Conservation (phyloP, 2,888 invertebrate genomes). For the Chloromyia formosa region DNA sequence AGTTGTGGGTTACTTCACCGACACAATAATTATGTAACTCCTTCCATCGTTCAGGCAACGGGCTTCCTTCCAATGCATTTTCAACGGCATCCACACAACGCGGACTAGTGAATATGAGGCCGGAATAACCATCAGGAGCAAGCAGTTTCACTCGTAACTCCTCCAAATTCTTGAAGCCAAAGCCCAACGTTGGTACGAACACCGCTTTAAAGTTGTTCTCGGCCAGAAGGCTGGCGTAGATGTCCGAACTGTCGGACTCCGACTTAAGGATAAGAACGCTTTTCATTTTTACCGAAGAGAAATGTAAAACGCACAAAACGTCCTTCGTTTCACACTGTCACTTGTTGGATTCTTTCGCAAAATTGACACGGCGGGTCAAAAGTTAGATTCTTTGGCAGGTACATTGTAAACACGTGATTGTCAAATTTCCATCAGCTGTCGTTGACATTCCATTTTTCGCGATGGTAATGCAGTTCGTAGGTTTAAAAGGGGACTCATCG, state of each 20-base stretch:
- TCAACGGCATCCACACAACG: conserved; percentile 66
- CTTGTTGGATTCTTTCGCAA: conserved; percentile 6
- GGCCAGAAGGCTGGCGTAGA: conserved; percentile 64
- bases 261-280: conserved; percentile 63
- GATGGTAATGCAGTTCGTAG: no score
- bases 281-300: conserved; percentile 46
- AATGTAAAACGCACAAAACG: not conserved
- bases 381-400: not conserved
- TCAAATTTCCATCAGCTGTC: not conserved
- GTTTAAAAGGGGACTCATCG: no score
- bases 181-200: conserved; percentile 66
- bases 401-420: not conserved
- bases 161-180: conserved; percentile 66
- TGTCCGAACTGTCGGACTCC: conserved; percentile 64
- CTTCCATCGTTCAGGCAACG: conserved; percentile 63
- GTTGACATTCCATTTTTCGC: no score
- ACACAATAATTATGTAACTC: conserved; percentile 66
- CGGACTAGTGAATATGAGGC: conserved; percentile 68
- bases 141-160: conserved; percentile 63
- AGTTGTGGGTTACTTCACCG: conserved; percentile 67
- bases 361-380: not conserved
- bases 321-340: conserved; percentile 1
- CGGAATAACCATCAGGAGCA: conserved; percentile 64
- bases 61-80: conserved; percentile 62
- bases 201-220: conserved; percentile 64